Conservation (phyloP, 2,113 vertebrate genomes). For the Melanerpes aurifrons region DNA sequence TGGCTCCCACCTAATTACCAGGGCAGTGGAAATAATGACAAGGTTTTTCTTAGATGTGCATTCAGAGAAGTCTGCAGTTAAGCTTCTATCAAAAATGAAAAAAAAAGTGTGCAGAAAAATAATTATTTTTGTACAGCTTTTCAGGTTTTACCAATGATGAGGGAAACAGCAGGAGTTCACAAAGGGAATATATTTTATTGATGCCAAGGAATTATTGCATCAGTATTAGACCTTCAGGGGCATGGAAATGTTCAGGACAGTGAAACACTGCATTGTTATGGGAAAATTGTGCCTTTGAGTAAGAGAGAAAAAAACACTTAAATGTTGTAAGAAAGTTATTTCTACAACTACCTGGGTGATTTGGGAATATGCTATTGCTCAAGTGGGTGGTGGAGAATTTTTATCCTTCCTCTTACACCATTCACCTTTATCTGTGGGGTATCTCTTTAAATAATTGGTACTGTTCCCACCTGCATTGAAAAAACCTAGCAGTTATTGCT, state of each 20-base stretch:
- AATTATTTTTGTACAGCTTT: constrained; percentile 71
- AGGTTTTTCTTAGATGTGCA: constrained; percentile 57
- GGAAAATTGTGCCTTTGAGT: background rate
- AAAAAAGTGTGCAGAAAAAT: constrained; percentile 66
- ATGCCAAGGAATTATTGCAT: constrained; percentile 63
- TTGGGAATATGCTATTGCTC: background rate
- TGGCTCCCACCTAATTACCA: constrained; percentile 62
- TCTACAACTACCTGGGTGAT: background rate
- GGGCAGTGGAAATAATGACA: constrained; percentile 65
- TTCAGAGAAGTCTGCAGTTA: constrained; percentile 51
- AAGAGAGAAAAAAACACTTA: background rate
- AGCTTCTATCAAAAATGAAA: constrained; percentile 67
- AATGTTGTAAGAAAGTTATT: background rate
- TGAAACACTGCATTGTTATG: constrained; percentile 6
- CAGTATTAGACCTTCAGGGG: constrained; percentile 27
- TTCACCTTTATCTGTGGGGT: background rate
- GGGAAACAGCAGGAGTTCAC: constrained; percentile 42
- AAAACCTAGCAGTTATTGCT: background rate
- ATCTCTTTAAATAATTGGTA: background rate
- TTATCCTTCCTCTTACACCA: background rate
- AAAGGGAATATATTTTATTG: constrained; percentile 59
- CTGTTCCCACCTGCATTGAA: background rate
- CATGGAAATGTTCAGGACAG: constrained; percentile 22
- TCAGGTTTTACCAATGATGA: constrained; percentile 44
- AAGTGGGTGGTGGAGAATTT: background rate